These are phyloP conservation scores for Drosophila asahinai DNA, from an alignment of 1,140 invertebrate species.

Conservation along the genomic window DNA sequence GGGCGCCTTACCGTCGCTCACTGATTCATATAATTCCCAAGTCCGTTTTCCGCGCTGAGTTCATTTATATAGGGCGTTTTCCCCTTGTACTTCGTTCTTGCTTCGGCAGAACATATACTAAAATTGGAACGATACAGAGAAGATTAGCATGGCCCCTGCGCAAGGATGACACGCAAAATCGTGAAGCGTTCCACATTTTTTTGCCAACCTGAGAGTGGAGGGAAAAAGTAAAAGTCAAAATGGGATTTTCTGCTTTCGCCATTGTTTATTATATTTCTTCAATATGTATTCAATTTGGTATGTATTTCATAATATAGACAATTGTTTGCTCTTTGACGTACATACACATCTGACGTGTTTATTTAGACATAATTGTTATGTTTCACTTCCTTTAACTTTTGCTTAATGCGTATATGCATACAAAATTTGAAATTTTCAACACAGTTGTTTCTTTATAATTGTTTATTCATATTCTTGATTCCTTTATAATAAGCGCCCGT, in stretches of 20 bases:
- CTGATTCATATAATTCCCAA: slow-evolving; percentile 87
- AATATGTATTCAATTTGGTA: slow-evolving; percentile 59
- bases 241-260: slow-evolving; percentile 60
- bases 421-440: slow-evolving; percentile 78
- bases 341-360: slow-evolving; percentile 43
- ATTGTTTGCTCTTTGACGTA: slow-evolving; percentile 49
- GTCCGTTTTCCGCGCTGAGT: neutral
- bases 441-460: slow-evolving; percentile 60
- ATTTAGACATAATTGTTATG: slow-evolving; percentile 76
- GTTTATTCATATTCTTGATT: slow-evolving; percentile 34
- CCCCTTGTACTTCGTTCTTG: slow-evolving; percentile 86
- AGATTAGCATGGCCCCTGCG: slow-evolving; percentile 97
- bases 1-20: neutral
- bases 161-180: slow-evolving; percentile 96
- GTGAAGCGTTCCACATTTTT: slow-evolving; percentile 93
- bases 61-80: slow-evolving; percentile 34
- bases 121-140: slow-evolving; percentile 96
- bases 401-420: slow-evolving; percentile 58
- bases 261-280: slow-evolving; percentile 62
- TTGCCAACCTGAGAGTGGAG: slow-evolving; percentile 51
- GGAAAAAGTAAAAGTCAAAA: neutral
- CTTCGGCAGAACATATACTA: slow-evolving; percentile 92
- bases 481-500: slow-evolving; percentile 7
- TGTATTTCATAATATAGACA: slow-evolving; percentile 67
- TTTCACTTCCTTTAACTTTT: slow-evolving; percentile 38